Evolutionary conservation across 2,113 vertebrate species (phyloP).

Genomic region (Pachypanchax playfairii): DNA sequence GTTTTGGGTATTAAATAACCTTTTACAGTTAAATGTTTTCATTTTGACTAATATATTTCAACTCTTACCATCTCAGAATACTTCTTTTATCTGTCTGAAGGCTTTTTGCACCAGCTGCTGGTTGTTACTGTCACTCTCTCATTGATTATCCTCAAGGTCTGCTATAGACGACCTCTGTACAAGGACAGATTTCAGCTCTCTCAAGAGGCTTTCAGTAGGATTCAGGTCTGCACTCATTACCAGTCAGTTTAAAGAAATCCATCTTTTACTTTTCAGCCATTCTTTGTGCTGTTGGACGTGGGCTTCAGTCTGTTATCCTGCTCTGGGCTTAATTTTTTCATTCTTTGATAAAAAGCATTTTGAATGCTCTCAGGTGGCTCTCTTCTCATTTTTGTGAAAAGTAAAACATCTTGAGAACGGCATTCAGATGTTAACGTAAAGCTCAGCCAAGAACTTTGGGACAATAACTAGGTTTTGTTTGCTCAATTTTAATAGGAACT

Average conservation of each 20-base stretch:
- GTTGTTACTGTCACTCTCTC: too few relatives aligned
- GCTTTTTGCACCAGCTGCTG: background rate
- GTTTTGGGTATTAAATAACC: too few relatives aligned
- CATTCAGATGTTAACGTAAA: background rate
- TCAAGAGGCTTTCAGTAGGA: slow-evolving; percentile 1
- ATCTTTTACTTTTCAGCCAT: background rate
- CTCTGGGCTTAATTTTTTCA: background rate
- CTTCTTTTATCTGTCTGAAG: background rate
- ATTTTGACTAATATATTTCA: background rate
- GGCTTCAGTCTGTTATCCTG: background rate
- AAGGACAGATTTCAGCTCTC: background rate
- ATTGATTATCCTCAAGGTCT: background rate
- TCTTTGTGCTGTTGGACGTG: background rate
- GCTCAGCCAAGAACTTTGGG: too few relatives aligned
- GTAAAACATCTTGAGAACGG: too few relatives aligned
- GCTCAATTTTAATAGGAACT: too few relatives aligned
- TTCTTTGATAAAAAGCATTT: background rate
- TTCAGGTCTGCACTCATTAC: background rate
- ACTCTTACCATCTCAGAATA: background rate
- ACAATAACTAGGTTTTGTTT: too few relatives aligned
- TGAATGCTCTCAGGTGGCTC: background rate
- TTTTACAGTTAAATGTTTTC: background rate
- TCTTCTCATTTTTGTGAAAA: background rate
- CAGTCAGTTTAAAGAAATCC: background rate
- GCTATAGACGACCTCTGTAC: background rate